These are phyloP conservation scores for Cardinalis cardinalis DNA, from an alignment of 2,113 vertebrate species.

Conservation along the genomic window DNA sequence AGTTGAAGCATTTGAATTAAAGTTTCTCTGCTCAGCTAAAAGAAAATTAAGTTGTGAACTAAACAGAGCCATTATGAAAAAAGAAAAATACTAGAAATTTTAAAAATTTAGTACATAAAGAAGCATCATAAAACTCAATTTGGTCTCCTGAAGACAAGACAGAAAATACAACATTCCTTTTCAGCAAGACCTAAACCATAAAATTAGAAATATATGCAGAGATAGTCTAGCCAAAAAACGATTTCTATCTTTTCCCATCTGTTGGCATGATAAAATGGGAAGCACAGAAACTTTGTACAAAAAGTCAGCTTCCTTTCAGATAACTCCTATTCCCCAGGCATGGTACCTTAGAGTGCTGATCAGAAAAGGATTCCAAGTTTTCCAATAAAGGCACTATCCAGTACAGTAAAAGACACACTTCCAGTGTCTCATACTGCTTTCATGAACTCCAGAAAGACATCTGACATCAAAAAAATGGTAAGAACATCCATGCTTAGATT, in stretches of 20 bases:
- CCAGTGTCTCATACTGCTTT: background rate
- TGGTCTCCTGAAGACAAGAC: background rate
- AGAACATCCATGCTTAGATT: background rate
- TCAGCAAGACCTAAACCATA: background rate
- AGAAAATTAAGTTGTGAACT: background rate
- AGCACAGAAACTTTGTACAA: background rate
- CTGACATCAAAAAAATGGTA: background rate
- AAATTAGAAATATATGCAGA: background rate
- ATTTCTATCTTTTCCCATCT: background rate
- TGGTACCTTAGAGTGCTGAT: background rate
- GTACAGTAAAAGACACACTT: background rate
- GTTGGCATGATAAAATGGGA: background rate
- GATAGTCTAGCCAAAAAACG: background rate
- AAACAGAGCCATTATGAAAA: background rate
- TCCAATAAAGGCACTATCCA: background rate
- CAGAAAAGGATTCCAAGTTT: background rate
- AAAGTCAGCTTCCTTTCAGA: background rate
- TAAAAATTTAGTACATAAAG: background rate
- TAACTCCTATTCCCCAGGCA: background rate
- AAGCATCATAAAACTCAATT: background rate
- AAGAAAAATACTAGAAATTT: background rate
- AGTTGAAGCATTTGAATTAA: background rate
- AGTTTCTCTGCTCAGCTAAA: background rate
- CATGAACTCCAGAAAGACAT: background rate
- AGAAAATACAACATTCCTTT: background rate